Conservation (phyloP, 2,888 invertebrate species). For the Sericinus montela region DNA sequence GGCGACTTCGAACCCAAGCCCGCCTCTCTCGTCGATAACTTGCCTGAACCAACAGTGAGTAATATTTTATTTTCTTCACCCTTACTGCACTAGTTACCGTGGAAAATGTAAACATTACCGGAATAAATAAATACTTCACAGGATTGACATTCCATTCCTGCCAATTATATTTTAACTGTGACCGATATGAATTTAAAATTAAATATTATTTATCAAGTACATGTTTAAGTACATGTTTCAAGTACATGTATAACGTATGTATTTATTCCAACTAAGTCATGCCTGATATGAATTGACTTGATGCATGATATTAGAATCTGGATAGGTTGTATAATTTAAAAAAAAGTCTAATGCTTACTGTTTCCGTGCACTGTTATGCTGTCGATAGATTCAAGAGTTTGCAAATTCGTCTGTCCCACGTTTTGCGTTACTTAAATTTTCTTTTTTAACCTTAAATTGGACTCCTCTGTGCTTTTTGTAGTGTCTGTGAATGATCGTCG, state of each 20-base stretch:
- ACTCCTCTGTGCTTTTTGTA: conserved; percentile 7
- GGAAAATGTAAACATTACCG: background rate
- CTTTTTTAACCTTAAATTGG: background rate
- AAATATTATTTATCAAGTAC: no score
- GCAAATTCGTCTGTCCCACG: background rate
- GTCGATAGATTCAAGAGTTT: background rate
- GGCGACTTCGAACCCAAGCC: conserved; percentile 51
- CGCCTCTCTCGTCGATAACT: conserved; percentile 44
- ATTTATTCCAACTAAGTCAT: conserved; percentile 7
- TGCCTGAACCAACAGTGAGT: conserved; percentile 51
- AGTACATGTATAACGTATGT: no score
- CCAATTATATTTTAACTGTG: no score
- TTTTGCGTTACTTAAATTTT: background rate
- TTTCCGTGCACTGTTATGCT: conserved; percentile 1
- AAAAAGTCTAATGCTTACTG: conserved; percentile 3
- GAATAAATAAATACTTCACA: conserved; percentile 10
- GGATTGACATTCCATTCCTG: background rate
- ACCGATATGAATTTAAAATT: no score
- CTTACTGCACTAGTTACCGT: background rate
- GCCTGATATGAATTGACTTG: background rate
- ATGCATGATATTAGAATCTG: conserved; percentile 6
- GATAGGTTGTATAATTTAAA: background rate
- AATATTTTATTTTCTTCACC: background rate
- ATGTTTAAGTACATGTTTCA: no score
- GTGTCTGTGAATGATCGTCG: background rate